Evolutionary conservation across 2,113 vertebrate species (phyloP).

Genomic region (Psilopogon haemacephalus): DNA sequence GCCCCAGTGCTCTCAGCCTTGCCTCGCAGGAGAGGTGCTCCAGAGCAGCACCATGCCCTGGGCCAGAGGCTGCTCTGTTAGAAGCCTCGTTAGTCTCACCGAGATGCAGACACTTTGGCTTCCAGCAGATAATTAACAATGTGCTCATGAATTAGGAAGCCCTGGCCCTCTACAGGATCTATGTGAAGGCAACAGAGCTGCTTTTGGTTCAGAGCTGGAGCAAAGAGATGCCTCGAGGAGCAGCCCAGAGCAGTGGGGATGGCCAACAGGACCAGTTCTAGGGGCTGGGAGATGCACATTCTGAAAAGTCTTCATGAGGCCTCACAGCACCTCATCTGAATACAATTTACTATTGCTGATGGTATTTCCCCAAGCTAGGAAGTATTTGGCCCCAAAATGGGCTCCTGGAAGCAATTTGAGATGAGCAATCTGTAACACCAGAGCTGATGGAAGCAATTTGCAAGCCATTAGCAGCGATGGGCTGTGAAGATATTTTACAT

Average conservation of each 20-base stretch:
- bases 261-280: fast-evolving
- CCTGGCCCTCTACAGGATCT: slow-evolving; percentile 24
- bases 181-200: background rate
- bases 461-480: slow-evolving; percentile 54
- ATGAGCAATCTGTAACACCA: slow-evolving; percentile 45
- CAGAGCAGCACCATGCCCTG: fast-evolving
- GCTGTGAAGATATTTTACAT: slow-evolving; percentile 31
- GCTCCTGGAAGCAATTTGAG: slow-evolving; percentile 54
- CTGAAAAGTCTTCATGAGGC: background rate
- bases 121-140: slow-evolving; percentile 32
- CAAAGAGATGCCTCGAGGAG: background rate
- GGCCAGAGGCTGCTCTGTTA: background rate
- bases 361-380: slow-evolving; percentile 38
- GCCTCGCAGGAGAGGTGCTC: background rate
- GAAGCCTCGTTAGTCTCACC: slow-evolving; percentile 21
- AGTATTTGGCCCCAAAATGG: slow-evolving; percentile 55
- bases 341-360: slow-evolving; percentile 12
- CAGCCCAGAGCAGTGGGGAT: fast-evolving
- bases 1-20: too few species aligned
- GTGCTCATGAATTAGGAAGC: slow-evolving; percentile 24
- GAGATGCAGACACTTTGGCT: slow-evolving; percentile 13
- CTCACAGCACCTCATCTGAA: background rate
- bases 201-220: background rate
- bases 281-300: fast-evolving
- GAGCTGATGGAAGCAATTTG: slow-evolving; percentile 77